These are phyloP conservation scores for Xenops minutus DNA, from an alignment of 2,797 vertebrate genomes.

Conservation along the genomic window DNA sequence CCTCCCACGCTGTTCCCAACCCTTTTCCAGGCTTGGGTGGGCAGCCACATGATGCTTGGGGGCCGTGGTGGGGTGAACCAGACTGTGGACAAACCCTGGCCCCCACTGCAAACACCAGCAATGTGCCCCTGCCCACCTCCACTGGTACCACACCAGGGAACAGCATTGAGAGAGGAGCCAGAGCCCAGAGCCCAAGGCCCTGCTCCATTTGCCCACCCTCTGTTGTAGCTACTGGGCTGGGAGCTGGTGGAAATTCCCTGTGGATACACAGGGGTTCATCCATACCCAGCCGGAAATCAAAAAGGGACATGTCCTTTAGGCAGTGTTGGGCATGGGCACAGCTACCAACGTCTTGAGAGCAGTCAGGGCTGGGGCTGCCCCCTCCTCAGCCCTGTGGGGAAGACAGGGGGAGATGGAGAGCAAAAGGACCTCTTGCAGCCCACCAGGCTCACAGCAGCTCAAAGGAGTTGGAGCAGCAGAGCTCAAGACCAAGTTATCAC, in stretches of 20 bases:
- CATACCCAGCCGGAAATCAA: background rate
- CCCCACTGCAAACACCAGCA: background rate
- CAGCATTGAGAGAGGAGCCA: background rate
- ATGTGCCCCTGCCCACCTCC: background rate
- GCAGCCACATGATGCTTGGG: background rate
- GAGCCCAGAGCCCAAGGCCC: background rate
- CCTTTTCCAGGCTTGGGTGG: background rate
- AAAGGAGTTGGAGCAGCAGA: background rate
- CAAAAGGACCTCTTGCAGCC: background rate
- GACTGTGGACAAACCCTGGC: background rate
- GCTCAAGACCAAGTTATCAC: background rate
- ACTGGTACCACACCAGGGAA: background rate
- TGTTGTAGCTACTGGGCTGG: background rate
- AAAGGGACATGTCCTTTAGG: background rate
- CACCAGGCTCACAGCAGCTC: background rate
- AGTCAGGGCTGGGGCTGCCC: background rate
- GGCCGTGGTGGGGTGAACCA: background rate
- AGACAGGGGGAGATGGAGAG: background rate
- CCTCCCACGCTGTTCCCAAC: background rate
- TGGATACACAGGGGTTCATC: background rate
- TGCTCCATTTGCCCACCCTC: background rate
- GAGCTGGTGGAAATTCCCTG: background rate
- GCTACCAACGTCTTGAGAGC: background rate
- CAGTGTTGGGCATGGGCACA: fast-evolving
- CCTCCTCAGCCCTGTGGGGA: background rate